Evolutionary conservation across 1,140 invertebrate genomes (phyloP), one percentile per base, ranked within the genome.

Genomic region (Medauroidea extradentata): DNA sequence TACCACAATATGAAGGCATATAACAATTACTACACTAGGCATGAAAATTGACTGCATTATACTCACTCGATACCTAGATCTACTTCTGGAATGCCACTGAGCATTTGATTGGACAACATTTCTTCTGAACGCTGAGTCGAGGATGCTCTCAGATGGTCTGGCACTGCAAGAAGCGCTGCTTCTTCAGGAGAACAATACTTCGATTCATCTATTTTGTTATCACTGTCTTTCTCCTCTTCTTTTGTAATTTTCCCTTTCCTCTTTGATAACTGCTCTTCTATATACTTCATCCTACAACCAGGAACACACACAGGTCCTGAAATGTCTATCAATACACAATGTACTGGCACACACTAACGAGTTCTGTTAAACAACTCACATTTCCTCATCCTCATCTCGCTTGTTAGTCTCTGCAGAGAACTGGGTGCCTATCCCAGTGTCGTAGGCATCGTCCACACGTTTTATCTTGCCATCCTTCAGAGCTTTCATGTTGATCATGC

Each of bases 51-150:
- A 39, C 18, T 9, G 46, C 19, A 18, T 48, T 13, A 8, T 8
- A 56, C 81, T 79, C 78, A 90, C 86, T 99, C 94, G 65, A 99
- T 97, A 38, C 98, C 98, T 42, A 99, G 81, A 80, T 99, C 97
- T 1, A 99, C 92, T 83, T 99, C 98, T n/a, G 98, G 98, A 63
- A 99, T 99, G 54, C 98, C 98, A 72, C 93, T 97, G 2, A 99
- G 79, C 97, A 99, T 99, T 82, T 99, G 97, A 83, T 98, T 98
- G 5, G 96, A 99, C 63, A 99, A 85, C 93, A 99, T 98, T 79
- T 99, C 98, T 77, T 99, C 96, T 16, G 91, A 95, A 59, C 81
- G 81, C 60, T 93, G 91, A 1, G 86, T 81, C 9, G 89, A 89
- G 14, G 89, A 90, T 64, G 86, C 84, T 67, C 86, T 78, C 48